phyloP scores from a whole-genome alignment of 2,113 vertebrate genomes.

The Gnathochromis pfefferi region DNA sequence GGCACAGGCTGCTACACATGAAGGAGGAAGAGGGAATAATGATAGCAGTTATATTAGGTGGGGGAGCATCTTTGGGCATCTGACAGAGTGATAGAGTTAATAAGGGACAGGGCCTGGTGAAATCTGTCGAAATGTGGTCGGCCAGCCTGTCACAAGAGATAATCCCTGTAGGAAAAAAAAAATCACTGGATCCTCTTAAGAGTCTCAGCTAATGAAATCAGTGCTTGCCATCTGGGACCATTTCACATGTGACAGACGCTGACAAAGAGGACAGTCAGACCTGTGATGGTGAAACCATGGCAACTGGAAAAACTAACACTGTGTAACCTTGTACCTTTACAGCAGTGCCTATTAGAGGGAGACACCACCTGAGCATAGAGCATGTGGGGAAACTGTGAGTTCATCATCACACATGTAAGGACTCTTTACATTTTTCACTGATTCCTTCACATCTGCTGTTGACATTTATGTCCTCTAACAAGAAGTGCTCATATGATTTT shows the following conservation, averaged over 20 bases:
- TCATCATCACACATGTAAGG: neutral
- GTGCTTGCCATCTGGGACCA: constrained; percentile 38
- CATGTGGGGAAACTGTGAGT: neutral
- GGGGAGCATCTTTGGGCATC: neutral
- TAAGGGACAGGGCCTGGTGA: constrained; percentile 25
- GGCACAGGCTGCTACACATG: neutral
- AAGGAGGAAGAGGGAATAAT: neutral
- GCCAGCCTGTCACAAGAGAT: neutral
- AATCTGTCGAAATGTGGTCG: constrained; percentile 25
- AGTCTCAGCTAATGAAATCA: constrained; percentile 46
- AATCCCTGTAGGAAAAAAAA: constrained; percentile 11
- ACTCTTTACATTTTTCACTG: neutral
- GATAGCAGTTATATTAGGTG: neutral
- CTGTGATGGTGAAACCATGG: constrained; percentile 32
- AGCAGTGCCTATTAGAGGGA: constrained; percentile 3
- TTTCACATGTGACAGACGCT: constrained; percentile 11
- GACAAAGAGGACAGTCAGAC: constrained; percentile 5
- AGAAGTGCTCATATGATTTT: neutral
- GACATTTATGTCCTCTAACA: constrained; percentile 29
- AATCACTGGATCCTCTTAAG: constrained; percentile 10
- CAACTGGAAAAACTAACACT: constrained; percentile 8
- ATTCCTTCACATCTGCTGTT: constrained; percentile 12
- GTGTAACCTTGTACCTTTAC: neutral
- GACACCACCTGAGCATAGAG: neutral
- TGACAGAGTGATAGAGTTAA: constrained; percentile 42